These are phyloP conservation scores for Nasonovia ribisnigri DNA, from an alignment of 2,888 invertebrate species.

Conservation along the genomic window DNA sequence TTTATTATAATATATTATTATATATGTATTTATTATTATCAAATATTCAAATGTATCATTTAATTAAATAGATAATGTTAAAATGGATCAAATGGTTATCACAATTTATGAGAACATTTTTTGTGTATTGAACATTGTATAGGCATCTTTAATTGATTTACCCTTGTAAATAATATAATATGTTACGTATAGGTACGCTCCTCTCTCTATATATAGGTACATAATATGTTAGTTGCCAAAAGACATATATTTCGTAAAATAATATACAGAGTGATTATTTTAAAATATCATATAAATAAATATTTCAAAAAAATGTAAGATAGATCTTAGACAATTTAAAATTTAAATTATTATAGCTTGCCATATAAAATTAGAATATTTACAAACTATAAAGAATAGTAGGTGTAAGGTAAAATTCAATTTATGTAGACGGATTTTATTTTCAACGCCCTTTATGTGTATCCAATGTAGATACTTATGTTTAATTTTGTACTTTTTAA, in stretches of 20 bases:
- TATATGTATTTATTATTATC: neutral
- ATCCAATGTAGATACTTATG: neutral
- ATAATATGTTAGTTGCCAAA: neutral
- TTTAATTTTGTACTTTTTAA: neutral
- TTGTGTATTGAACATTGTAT: slow-evolving; percentile 30
- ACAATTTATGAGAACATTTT: slow-evolving; percentile 4
- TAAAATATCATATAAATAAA: neutral
- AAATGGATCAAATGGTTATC: slow-evolving; percentile 42
- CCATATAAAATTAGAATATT: neutral
- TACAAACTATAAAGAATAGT: neutral
- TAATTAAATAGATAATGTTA: slow-evolving; percentile 4
- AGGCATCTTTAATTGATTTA: slow-evolving; percentile 23
- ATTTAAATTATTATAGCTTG: too few species aligned
- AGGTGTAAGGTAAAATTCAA: neutral
- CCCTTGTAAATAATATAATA: slow-evolving; percentile 1
- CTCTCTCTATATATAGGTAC: neutral
- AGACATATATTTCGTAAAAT: neutral
- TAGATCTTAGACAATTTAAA: neutral
- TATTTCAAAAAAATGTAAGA: neutral
- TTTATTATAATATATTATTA: neutral
- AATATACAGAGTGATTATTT: neutral
- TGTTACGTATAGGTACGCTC: neutral
- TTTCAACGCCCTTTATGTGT: neutral
- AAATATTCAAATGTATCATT: neutral
- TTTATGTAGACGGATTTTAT: neutral